phyloP scores from a whole-genome alignment of 2,888 invertebrate genomes.

The Platycheirus rosarum region DNA sequence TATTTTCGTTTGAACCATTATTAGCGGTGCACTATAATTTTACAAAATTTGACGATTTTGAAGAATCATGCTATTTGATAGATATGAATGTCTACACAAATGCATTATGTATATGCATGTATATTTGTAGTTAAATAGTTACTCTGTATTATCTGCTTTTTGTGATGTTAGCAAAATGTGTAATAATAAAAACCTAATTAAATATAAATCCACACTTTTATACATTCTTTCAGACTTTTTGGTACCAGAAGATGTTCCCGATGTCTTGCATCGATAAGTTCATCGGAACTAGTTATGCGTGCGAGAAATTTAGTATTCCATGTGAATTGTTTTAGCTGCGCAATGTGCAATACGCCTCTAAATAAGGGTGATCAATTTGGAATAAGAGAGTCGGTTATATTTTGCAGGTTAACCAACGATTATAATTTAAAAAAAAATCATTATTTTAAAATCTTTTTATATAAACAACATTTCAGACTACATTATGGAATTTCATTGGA shows the following conservation, averaged over 20 bases:
- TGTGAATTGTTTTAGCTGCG: conserved; percentile 96
- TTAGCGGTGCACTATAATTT: conserved; percentile 70
- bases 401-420: conserved; percentile 86
- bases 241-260: conserved; percentile 94
- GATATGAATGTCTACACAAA: too few relatives aligned
- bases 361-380: conserved; percentile 98
- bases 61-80: conserved; percentile 66
- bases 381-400: conserved; percentile 93
- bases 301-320: conserved; percentile 96
- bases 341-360: conserved; percentile 92
- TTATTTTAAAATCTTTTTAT: conserved; percentile 1
- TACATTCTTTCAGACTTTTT: conserved; percentile 89
- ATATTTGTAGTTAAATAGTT: not conserved
- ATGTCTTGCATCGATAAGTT: conserved; percentile 93
- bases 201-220: conserved; percentile 45
- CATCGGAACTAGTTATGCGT: conserved; percentile 97
- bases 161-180: not conserved
- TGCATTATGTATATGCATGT: not conserved
- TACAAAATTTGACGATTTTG: conserved; percentile 59
- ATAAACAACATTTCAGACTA: conserved; percentile 76
- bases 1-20: conserved; percentile 60
- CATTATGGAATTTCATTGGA: conserved; percentile 82
- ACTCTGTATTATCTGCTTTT: not conserved
- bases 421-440: not conserved
- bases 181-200: not conserved